These are phyloP conservation scores for Drosophila pectinifera DNA, from an alignment of 1,140 invertebrate genomes.

Conservation along the genomic window DNA sequence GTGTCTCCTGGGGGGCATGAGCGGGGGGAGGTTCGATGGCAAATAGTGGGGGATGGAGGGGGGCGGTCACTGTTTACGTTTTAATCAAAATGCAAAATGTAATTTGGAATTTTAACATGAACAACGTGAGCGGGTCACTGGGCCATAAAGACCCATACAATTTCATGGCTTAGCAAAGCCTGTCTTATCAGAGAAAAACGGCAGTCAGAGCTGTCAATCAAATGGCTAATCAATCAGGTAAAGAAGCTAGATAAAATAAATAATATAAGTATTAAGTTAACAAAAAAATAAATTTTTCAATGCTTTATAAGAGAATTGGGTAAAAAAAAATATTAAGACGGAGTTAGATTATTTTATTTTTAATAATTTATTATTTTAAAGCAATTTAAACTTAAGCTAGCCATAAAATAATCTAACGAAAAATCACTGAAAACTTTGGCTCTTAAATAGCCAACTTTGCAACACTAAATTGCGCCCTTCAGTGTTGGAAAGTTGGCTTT, in stretches of 20 bases:
- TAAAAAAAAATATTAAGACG: background rate
- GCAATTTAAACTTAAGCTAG: background rate
- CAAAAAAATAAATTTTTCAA: no score
- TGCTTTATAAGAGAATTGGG: no score
- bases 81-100: conserved; percentile 73
- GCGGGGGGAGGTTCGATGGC: background rate
- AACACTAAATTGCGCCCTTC: background rate
- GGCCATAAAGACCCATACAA: conserved; percentile 56
- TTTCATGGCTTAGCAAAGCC: conserved; percentile 47
- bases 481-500: background rate
- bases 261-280: no score
- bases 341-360: background rate
- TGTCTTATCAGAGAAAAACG: conserved; percentile 1
- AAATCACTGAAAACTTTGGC: no score
- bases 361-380: no score
- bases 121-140: conserved; percentile 54
- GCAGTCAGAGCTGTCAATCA: background rate
- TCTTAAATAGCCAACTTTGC: background rate
- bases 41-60: background rate
- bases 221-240: background rate
- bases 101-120: conserved; percentile 42
- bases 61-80: conserved; percentile 39
- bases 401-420: background rate
- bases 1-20: conserved; percentile 18
- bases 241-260: no score